Evolutionary conservation across 2,113 vertebrate genomes (phyloP).

Genomic region (Cyphomyrus plagiostoma): DNA sequence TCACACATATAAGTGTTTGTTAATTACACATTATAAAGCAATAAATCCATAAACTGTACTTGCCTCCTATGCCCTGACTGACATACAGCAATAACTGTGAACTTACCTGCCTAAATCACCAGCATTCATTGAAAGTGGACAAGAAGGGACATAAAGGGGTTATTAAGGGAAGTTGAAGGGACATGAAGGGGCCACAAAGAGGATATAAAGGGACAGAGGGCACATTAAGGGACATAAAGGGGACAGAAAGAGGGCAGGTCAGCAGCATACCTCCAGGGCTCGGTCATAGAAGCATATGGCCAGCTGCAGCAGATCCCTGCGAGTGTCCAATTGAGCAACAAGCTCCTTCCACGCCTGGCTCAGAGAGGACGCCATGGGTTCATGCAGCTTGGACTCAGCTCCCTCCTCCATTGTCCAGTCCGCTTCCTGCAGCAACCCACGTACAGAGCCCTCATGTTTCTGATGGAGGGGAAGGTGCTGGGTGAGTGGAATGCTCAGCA

Average conservation of each 20-base stretch:
- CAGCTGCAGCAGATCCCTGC: conserved; percentile 67
- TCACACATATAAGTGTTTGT: too few relatives aligned
- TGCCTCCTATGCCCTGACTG: not conserved
- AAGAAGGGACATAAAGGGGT: not conserved
- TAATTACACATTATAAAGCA: not conserved
- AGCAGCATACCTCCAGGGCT: conserved; percentile 61
- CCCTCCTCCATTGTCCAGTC: conserved; percentile 66
- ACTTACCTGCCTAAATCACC: not conserved
- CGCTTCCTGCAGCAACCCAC: conserved; percentile 69
- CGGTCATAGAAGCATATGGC: conserved; percentile 72
- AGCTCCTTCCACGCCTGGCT: conserved; percentile 77
- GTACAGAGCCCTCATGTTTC: conserved; percentile 73
- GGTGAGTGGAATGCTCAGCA: not conserved
- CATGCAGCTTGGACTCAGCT: conserved; percentile 57
- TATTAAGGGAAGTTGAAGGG: not conserved
- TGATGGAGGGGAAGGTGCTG: conserved; percentile 33
- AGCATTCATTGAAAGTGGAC: not conserved
- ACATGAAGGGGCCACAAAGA: not conserved
- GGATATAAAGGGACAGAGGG: not conserved
- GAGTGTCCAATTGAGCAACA: conserved; percentile 64
- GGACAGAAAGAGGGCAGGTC: not conserved
- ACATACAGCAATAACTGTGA: not conserved
- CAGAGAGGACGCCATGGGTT: conserved; percentile 75
- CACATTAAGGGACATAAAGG: not conserved
- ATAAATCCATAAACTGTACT: not conserved